Percentiles rank a stretch among this genome's conserved stretches.
phyloP scores from a whole-genome alignment of 2,888 invertebrate genomes.

The Aphidius colemani region DNA sequence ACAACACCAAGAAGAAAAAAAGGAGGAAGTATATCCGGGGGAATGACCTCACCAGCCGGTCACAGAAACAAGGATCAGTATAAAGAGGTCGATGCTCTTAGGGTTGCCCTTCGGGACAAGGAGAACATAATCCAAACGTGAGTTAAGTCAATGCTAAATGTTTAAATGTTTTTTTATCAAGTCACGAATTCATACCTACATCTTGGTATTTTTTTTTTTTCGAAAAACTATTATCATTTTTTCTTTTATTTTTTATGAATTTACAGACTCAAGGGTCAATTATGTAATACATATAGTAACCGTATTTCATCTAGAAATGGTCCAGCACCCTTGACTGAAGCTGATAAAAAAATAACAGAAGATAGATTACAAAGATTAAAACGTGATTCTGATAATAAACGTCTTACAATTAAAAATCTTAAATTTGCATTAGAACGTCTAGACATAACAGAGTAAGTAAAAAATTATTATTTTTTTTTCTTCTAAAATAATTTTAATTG shows the following conservation, averaged over 20 bases:
- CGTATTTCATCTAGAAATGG: slow-evolving; percentile 58
- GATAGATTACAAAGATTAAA: slow-evolving; percentile 66
- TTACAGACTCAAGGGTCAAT: slow-evolving; percentile 68
- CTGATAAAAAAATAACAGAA: slow-evolving; percentile 66
- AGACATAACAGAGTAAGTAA: slow-evolving; percentile 84
- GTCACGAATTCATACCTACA: not conserved
- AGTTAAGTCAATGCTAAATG: slow-evolving; percentile 30
- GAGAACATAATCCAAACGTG: slow-evolving; percentile 82
- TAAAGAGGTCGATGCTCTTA: slow-evolving; percentile 71
- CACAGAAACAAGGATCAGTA: slow-evolving; percentile 58
- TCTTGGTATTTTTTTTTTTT: slow-evolving; percentile 2
- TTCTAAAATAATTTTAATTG: slow-evolving; percentile 11
- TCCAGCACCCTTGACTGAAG: slow-evolving; percentile 60
- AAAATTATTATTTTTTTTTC: slow-evolving; percentile 10
- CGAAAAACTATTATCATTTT: not conserved
- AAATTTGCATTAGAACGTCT: slow-evolving; percentile 80
- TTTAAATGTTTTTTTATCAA: not conserved
- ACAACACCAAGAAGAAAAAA: slow-evolving; percentile 68
- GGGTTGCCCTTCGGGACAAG: slow-evolving; percentile 76
- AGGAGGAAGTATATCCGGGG: slow-evolving; percentile 60
- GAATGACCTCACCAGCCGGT: slow-evolving; percentile 49
- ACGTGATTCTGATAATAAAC: slow-evolving; percentile 77
- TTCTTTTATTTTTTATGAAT: slow-evolving; percentile 11
- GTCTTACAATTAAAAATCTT: slow-evolving; percentile 79
- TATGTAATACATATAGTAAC: slow-evolving; percentile 67